These are phyloP conservation scores for Cyphomyrus discorhynchus DNA, from an alignment of 2,113 vertebrate genomes.

Conservation along the genomic window DNA sequence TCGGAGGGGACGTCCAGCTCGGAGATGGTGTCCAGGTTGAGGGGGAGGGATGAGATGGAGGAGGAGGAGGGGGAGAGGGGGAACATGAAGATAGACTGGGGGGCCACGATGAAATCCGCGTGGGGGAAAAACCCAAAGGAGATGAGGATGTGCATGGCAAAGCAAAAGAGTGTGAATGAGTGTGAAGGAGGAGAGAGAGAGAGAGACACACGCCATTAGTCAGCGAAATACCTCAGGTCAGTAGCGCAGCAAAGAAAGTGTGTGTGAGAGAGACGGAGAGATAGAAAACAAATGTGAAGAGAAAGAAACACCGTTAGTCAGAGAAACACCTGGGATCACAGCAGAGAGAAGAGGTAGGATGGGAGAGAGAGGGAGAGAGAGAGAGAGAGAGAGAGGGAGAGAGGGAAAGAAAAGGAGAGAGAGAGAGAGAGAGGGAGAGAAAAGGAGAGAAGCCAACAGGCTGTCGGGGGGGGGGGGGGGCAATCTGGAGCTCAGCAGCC, in stretches of 20 bases:
- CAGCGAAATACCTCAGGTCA: constrained; percentile 54
- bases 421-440: neutral
- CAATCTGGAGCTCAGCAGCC: neutral
- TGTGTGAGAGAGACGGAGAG: constrained; percentile 20
- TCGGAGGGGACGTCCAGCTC: constrained; percentile 82
- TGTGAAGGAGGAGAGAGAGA: constrained; percentile 39
- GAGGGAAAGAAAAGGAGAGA: neutral
- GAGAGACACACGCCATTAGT: constrained; percentile 51
- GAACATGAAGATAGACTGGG: constrained; percentile 66
- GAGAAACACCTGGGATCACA: constrained; percentile 47
- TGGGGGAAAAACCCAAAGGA: neutral
- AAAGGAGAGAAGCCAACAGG: neutral
- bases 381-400: neutral
- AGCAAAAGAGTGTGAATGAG: constrained; percentile 29
- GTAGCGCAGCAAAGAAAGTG: constrained; percentile 30
- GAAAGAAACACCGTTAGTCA: constrained; percentile 59
- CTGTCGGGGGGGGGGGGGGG: neutral
- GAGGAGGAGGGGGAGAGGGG: constrained; percentile 61
- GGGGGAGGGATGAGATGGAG: constrained; percentile 60
- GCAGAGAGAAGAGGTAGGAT: constrained; percentile 11
- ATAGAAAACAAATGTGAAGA: constrained; percentile 31
- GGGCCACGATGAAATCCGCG: neutral
- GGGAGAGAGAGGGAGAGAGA: neutral
- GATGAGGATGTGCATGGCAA: constrained; percentile 34
- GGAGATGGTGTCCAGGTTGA: constrained; percentile 67